These are phyloP conservation scores for Epinephelus lanceolatus DNA, from an alignment of 2,113 vertebrate genomes.

Conservation along the genomic window DNA sequence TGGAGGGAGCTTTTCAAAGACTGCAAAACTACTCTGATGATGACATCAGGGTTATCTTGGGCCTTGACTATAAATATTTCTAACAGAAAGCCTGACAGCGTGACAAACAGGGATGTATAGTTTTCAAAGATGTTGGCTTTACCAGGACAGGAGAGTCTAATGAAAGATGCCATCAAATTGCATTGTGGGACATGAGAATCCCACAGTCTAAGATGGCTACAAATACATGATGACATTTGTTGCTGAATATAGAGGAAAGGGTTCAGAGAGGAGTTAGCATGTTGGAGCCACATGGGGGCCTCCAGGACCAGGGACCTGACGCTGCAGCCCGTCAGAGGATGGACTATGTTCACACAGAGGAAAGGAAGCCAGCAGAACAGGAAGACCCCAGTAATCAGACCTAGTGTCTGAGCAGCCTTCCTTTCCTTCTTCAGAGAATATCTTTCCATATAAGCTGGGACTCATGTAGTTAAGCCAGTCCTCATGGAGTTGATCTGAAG, in stretches of 20 bases:
- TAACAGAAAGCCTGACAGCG: not conserved
- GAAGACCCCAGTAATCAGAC: constrained; percentile 69
- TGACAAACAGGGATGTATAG: not conserved
- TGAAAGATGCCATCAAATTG: not conserved
- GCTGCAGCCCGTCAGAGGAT: constrained; percentile 55
- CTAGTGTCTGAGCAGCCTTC: constrained; percentile 66
- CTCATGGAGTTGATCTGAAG: constrained; percentile 5
- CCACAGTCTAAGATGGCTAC: constrained; percentile 20
- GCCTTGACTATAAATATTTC: not conserved
- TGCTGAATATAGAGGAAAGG: constrained; percentile 72
- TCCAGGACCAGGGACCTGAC: constrained; percentile 51
- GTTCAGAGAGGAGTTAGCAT: constrained; percentile 76
- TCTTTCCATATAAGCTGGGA: not conserved
- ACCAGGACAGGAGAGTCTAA: not conserved
- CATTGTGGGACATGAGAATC: not conserved
- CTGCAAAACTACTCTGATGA: not conserved
- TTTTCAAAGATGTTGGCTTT: not conserved
- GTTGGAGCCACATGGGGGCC: constrained; percentile 69
- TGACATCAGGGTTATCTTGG: not conserved
- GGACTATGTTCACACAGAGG: constrained; percentile 59
- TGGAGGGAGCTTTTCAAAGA: not conserved
- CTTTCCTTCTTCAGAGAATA: constrained; percentile 52
- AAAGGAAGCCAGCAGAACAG: constrained; percentile 77
- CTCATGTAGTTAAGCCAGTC: not conserved
- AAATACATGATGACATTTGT: constrained; percentile 63